A percentile compares a stretch with the other conserved stretches of the same genome.
These are phyloP conservation scores for Acanthurus lineatus DNA, from an alignment of 2,797 vertebrate genomes.

Conservation along the genomic window DNA sequence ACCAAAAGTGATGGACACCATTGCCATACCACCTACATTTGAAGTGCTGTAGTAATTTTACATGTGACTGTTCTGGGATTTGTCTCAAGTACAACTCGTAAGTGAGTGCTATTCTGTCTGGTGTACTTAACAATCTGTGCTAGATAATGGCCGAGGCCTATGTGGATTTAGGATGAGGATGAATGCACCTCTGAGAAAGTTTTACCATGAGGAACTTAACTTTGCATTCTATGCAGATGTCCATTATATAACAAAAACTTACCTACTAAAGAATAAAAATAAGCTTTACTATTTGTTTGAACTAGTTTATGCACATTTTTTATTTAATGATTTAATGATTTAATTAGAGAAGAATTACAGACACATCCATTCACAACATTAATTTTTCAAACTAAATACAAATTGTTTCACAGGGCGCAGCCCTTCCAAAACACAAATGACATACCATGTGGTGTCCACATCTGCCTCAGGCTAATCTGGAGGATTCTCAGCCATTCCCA, in stretches of 20 bases:
- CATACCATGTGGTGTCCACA: constrained; percentile 20
- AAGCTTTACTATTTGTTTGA: neutral
- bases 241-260: neutral
- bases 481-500: constrained; percentile 26
- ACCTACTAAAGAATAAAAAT: too few relatives aligned
- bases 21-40: constrained; percentile 7
- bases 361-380: neutral
- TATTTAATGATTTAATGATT: neutral
- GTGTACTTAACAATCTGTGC: constrained; percentile 33
- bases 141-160: constrained; percentile 13
- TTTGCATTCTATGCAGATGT: neutral
- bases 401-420: neutral
- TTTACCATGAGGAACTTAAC: neutral
- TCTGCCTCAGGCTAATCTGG: constrained; percentile 8
- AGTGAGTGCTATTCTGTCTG: neutral
- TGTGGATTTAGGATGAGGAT: constrained; percentile 7
- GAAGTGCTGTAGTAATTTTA: constrained; percentile 22
- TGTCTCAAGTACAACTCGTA: constrained; percentile 14
- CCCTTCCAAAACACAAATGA: neutral
- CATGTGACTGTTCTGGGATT: constrained; percentile 22
- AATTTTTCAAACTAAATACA: neutral
- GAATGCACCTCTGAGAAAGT: constrained; percentile 9
- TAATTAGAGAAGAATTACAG: neutral
- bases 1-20: constrained; percentile 23
- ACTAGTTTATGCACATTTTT: neutral